A percentile compares a stretch with the other conserved stretches of the same genome.
phyloP scores from a whole-genome alignment of 2,888 invertebrate genomes.

The Tupiocoris notatus region DNA sequence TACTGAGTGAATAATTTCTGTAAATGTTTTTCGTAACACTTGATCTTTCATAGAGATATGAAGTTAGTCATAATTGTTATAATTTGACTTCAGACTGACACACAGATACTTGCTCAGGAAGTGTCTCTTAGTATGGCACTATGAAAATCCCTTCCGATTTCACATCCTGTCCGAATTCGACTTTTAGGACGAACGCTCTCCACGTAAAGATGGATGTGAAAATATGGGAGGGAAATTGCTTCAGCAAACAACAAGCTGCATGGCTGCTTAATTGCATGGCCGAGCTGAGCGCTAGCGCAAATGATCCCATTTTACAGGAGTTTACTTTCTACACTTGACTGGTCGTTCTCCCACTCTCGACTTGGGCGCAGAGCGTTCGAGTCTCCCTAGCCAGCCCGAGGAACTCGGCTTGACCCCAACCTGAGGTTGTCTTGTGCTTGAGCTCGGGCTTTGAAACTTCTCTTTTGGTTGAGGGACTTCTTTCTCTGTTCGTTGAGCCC shows the following conservation, averaged over 20 bases:
- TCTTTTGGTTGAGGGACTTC: background rate
- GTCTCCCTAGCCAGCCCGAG: background rate
- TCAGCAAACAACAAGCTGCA: background rate
- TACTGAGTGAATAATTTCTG: no score
- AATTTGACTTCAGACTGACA: no score
- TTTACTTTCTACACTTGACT: background rate
- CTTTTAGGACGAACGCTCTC: no score
- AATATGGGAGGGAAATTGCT: no score
- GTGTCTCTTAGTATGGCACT: no score
- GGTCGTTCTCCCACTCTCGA: background rate
- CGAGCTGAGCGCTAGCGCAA: background rate
- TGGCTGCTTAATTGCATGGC: background rate
- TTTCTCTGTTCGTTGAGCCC: background rate
- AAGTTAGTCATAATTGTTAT: no score
- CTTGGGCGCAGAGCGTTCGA: background rate
- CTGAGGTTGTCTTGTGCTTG: background rate
- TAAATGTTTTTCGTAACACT: no score
- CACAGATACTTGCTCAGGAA: no score
- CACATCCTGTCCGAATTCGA: no score
- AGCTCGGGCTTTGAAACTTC: background rate
- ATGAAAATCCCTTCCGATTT: no score
- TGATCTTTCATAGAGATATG: no score
- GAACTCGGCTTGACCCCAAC: background rate
- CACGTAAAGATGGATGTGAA: no score
- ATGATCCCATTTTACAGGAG: background rate